Evolutionary conservation across 2,888 invertebrate genomes (phyloP).

Genomic region (Thyatira batis): DNA sequence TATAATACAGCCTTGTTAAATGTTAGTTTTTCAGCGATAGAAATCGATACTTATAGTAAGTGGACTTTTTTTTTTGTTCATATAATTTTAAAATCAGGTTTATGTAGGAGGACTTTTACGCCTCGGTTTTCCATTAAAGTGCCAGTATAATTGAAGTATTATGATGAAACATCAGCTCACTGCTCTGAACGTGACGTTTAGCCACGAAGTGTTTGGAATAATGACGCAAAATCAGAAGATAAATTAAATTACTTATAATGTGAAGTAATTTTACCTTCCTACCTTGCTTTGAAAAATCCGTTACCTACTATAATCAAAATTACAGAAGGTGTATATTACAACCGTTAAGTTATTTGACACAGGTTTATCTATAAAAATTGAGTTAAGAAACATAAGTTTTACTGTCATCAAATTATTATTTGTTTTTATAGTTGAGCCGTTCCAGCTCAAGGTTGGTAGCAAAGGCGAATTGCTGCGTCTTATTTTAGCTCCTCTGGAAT

Average conservation of each 20-base stretch:
- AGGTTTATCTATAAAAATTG: neutral
- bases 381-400: neutral
- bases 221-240: conserved; percentile 27
- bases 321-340: conserved; percentile 5
- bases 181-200: conserved; percentile 24
- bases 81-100: neutral
- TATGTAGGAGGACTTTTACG: neutral
- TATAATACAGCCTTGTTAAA: neutral
- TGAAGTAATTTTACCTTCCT: conserved; percentile 1
- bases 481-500: conserved; percentile 36
- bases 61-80: neutral
- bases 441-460: conserved; percentile 37
- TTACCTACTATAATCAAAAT: neutral
- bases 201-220: conserved; percentile 16
- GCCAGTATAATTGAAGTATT: conserved; percentile 19
- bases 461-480: conserved; percentile 37
- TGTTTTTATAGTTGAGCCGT: conserved; percentile 4
- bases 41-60: neutral
- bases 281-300: neutral
- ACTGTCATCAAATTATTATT: neutral
- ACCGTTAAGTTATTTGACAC: conserved; percentile 18
- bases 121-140: neutral
- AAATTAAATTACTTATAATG: conserved; percentile 11
- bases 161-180: conserved; percentile 15
- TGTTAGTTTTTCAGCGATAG: neutral